These are phyloP conservation scores for Loxodonta africana DNA, from an alignment of 2,113 vertebrate species.

Conservation along the genomic window DNA sequence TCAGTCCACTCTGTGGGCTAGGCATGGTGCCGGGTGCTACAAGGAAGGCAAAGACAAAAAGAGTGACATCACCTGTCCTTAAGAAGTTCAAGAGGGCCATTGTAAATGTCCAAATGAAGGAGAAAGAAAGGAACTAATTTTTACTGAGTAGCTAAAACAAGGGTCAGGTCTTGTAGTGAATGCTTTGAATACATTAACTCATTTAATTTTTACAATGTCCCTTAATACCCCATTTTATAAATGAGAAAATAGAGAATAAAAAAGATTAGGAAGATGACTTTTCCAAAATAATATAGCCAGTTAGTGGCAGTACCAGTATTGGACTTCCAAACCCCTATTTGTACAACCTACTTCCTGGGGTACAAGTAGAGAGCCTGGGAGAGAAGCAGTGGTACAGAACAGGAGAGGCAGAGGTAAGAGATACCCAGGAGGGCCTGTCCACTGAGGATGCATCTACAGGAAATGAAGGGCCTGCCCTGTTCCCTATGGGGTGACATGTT, in stretches of 20 bases:
- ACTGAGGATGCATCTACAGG: background rate
- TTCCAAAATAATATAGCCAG: background rate
- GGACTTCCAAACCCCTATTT: background rate
- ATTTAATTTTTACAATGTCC: background rate
- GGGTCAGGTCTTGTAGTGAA: background rate
- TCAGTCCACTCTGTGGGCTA: background rate
- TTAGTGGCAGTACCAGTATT: background rate
- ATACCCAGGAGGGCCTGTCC: background rate
- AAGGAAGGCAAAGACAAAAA: background rate
- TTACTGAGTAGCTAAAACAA: conserved; percentile 39
- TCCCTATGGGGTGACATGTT: background rate
- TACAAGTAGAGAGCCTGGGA: background rate
- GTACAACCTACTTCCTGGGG: background rate
- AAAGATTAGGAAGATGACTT: conserved; percentile 14
- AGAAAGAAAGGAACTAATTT: conserved; percentile 1
- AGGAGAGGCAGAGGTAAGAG: background rate
- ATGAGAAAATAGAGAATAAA: conserved; percentile 14
- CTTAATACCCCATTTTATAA: conserved; percentile 47
- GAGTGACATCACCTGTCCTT: background rate
- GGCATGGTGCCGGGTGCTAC: background rate
- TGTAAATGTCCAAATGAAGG: background rate
- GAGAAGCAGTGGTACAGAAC: background rate
- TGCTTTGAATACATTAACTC: conserved; percentile 31
- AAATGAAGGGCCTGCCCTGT: conserved; percentile 20
- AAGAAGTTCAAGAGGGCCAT: background rate